Evolutionary conservation across 2,113 vertebrate genomes (phyloP), one percentile per base, ranked within the genome.

Genomic region (Misgurnus mizolepis): DNA sequence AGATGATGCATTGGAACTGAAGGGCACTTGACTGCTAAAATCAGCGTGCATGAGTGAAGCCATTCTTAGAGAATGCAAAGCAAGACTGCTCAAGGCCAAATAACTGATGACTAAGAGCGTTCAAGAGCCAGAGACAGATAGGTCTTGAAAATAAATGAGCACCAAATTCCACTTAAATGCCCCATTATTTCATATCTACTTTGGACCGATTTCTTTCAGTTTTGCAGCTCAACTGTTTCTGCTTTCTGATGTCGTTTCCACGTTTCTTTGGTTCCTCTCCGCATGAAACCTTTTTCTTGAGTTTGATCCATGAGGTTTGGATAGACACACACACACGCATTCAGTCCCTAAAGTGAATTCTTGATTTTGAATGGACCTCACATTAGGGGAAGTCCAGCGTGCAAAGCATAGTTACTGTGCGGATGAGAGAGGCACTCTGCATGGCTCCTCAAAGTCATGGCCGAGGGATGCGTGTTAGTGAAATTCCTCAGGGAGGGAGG

Each of bases 401-500:
- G n/a, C 34, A 69, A 64, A 60, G 45, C 60, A 39, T 40, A 68
- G 40, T 68, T 17, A 22, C n/a, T 68, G 55, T 68, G 58, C 64
- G 82, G 65, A 17, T 22, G 65, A 43, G 73, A 66, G 47, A 10
- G 34, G 53, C 10, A 10, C 49, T 80, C 39, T 15, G 14, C 53
- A 49, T 8, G 27, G 39, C 58, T 77, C 55, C 79, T 65, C 77
- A 75, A 74, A 69, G 53, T 71, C 67, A n/a, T 41, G 56, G 61
- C 70, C 18, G 7, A 69, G 67, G 75, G 75, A 77, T 87, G 81
- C 73, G 76, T 66, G 77, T 40, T 80, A 81, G 80, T 82, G 83
- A 77, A 88, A 93, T 91, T 92, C 87, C 87, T 92, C 45, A 88
- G 86, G 87, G 88, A 89, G 89, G 87, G 85, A 69, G 82, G 79